phyloP scores from a whole-genome alignment of 2,113 vertebrate genomes.

The Eudyptes chrysolophus region DNA sequence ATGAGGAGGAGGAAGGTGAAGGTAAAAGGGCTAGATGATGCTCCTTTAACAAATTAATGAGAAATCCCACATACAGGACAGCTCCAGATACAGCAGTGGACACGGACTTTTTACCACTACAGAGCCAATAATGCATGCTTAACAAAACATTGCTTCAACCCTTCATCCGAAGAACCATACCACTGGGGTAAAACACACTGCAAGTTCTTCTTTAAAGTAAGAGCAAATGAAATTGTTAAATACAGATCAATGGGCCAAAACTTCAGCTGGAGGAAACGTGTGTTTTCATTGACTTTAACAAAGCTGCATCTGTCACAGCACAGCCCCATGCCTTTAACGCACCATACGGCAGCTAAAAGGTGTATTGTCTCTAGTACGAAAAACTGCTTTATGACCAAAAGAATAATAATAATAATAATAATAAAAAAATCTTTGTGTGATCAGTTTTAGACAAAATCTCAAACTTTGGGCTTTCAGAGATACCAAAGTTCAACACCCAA shows the following conservation, averaged over 20 bases:
- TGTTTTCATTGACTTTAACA: neutral
- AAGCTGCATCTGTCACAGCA: neutral
- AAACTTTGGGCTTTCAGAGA: neutral
- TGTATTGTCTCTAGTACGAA: fast-evolving
- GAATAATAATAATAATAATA: neutral
- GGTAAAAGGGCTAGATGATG: neutral
- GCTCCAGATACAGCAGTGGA: neutral
- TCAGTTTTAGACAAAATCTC: neutral
- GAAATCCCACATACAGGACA: neutral
- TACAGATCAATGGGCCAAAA: neutral
- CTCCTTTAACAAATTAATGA: neutral
- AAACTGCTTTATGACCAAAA: neutral
- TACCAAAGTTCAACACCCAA: neutral
- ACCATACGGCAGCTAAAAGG: neutral
- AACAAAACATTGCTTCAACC: neutral
- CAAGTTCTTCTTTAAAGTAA: neutral
- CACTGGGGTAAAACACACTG: no score
- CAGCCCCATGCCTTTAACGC: fast-evolving
- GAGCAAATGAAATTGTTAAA: neutral
- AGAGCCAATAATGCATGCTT: fast-evolving
- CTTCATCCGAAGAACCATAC: neutral
- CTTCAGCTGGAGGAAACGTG: neutral
- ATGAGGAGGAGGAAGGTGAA: neutral
- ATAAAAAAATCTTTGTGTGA: no score
- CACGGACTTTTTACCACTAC: neutral